A percentile compares a stretch with the other conserved stretches of the same genome.
These are phyloP conservation scores for Myathropa florea DNA, from an alignment of 2,888 invertebrate genomes.

Conservation along the genomic window DNA sequence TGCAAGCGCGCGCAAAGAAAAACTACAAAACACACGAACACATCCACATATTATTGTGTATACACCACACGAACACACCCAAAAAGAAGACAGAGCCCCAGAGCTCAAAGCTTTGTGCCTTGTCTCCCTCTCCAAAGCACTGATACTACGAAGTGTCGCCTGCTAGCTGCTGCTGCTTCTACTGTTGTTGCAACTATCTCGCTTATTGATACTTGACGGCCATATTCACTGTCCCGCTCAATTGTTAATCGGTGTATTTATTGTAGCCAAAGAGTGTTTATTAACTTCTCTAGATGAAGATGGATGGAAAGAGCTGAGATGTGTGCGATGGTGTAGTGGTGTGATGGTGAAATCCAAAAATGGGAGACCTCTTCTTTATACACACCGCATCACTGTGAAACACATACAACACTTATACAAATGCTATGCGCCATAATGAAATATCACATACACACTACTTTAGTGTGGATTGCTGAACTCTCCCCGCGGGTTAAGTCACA, in stretches of 20 bases:
- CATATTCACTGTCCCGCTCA: constrained; percentile 43
- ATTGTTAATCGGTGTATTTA: constrained; percentile 54
- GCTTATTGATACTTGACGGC: background rate
- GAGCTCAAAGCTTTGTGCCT: constrained; percentile 22
- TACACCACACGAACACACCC: constrained; percentile 13
- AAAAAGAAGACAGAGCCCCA: constrained; percentile 1
- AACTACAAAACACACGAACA: constrained; percentile 47
- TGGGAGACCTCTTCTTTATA: constrained; percentile 51
- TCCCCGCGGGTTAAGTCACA: constrained; percentile 58
- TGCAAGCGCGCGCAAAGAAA: constrained; percentile 69
- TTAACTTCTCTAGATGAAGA: constrained; percentile 61
- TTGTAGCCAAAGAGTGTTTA: constrained; percentile 56
- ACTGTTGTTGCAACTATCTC: constrained; percentile 34
- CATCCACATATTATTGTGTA: background rate
- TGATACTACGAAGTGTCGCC: no score
- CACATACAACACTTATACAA: background rate
- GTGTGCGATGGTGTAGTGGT: no score
- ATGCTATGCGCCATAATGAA: constrained; percentile 28
- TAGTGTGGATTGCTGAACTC: constrained; percentile 1
- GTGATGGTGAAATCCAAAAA: constrained; percentile 63
- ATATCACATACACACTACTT: constrained; percentile 39
- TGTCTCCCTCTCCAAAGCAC: background rate
- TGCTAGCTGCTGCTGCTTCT: background rate
- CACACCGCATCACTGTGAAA: background rate
- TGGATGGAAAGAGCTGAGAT: constrained; percentile 33